Evolutionary conservation across 2,797 vertebrate species (phyloP), one percentile per base, ranked within the genome.

Genomic region (Triplophysa bombifrons): DNA sequence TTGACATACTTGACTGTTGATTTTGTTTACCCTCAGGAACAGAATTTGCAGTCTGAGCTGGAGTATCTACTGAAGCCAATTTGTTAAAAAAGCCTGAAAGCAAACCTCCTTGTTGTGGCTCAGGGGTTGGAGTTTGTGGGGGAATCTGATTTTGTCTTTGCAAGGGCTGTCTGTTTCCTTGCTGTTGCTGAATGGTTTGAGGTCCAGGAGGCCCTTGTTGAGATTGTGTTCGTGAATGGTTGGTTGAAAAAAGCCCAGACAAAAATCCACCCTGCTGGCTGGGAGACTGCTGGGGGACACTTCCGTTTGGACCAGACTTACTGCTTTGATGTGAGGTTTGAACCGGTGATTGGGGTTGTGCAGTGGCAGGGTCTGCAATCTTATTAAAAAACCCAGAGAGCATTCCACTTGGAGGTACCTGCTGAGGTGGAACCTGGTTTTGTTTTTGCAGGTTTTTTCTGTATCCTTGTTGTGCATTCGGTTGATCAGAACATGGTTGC

Each of bases 81-180:
- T 91, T 93, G 86, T 82, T 93, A 75, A 96, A 93, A 67, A 97
- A 83, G 4, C 92, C 95, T 20, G 95, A 95, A 81, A 97, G 84
- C 58, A 98, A 86, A 48, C 94, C 90, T 44, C 89, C 87, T 68
- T 91, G 92, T 72, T 92, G 89, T 22, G 88, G 80, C 58, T 94
- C 93, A 81, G 89, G 61, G 53, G 81, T 85, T 85, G 82, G 53
- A 74, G 89, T 56, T 71, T 91, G 90, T 20, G 87, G 50, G 17
- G 88, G 86, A 73, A 92, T 88, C 70, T 92, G 92, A 80, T 88
- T 92, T 88, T 93, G 93, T 65, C 91, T 91, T 17, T 89, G 87
- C 38, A 94, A 84, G 72, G 90, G 90, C 80, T 93, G 93, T 50
- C 90, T 92, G 80, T 85, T 91, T 69, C 86, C 86, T 78, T 90